Percentiles rank a stretch among this genome's conserved stretches.
These are phyloP conservation scores for Schizopygopsis pylzovi DNA, from an alignment of 2,797 vertebrate species.

Conservation along the genomic window DNA sequence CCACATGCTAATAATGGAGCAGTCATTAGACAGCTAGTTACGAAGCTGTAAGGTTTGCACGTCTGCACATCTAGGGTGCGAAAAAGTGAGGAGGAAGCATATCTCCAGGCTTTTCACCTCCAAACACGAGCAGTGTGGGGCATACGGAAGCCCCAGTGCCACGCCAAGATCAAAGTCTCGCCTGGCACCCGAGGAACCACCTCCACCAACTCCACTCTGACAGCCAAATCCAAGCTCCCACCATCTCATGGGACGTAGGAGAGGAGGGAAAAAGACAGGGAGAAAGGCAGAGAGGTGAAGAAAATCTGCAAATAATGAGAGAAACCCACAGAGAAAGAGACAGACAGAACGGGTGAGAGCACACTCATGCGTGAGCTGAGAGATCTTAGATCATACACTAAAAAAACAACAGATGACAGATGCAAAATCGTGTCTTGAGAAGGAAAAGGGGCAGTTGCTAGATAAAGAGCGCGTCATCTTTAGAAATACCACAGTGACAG, in stretches of 20 bases:
- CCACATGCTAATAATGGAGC: constrained; percentile 18
- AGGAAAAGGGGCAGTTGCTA: constrained; percentile 35
- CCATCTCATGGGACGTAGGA: background rate
- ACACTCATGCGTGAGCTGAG: background rate
- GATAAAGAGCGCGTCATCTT: constrained; percentile 43
- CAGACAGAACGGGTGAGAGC: background rate
- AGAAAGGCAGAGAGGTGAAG: constrained; percentile 13
- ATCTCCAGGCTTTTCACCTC: constrained; percentile 51
- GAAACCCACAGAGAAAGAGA: constrained; percentile 17
- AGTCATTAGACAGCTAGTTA: constrained; percentile 37
- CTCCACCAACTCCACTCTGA: constrained; percentile 24
- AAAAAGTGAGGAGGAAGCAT: background rate
- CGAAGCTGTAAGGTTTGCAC: constrained; percentile 5
- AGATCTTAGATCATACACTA: constrained; percentile 26
- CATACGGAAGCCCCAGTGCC: constrained; percentile 14
- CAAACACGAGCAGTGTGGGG: constrained; percentile 14
- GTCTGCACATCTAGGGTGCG: background rate
- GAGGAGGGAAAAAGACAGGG: background rate
- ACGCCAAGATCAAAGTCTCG: constrained; percentile 54
- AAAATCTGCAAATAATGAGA: constrained; percentile 17
- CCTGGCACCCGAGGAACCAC: constrained; percentile 42
- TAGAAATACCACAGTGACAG: constrained; percentile 38
- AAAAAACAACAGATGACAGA: constrained; percentile 48
- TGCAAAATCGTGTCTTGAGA: constrained; percentile 46
- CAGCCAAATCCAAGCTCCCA: constrained; percentile 24